Base-by-base conservation (phyloP, 2,888 invertebrate genomes). In the Phragmatobia fuliginosa region DNA sequence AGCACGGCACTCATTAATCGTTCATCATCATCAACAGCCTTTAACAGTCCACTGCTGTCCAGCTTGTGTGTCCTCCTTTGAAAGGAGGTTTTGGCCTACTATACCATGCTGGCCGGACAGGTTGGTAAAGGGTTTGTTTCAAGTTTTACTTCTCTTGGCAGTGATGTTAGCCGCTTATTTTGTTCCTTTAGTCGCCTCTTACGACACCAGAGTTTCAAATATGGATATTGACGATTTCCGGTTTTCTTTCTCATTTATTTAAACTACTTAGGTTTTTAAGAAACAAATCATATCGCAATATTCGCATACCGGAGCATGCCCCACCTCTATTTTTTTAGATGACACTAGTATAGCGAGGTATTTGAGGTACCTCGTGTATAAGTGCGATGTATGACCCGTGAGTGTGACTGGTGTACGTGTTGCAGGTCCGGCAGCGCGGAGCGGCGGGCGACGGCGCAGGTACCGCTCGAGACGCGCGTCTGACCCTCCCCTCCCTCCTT, bases 371-470 rank as follows among this genome's bases (percentile, higher is more conserved):
- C 10, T 18, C 4, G 45, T 62, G 11, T 11, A 3, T 6, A 3
- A 2, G 16, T 38, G 36, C 45, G 56, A 52, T 6, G 52, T 52
- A 10, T 11, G 1, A 10, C n/a, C n/a, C n/a, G 49, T 16, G 56
- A 5, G 14, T 25, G 11, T 25, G 11, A 52, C 4, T 25, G 4
- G 25, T 28, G 14, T 11, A 28, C 16, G 52, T 69, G 69, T 65
- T 68, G 62, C 52, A 68, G 70, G 67, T 38, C 59, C 21, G 66
- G 63, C 64, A 49, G 77, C 52, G 66, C 68, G 18, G 94, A 94
- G 85, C 75, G 66, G 45, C 70, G 90, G 94, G 85, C 79, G 92
- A 79, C 88, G 41, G 71, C 74, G 67, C 89, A 87, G 84, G 83
- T 86, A 83, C 80, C 74, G 68, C 71, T 71, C 61, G 78, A 82